Conservation (phyloP, 2,888 invertebrate species). For the Crossocerus cetratus region DNA sequence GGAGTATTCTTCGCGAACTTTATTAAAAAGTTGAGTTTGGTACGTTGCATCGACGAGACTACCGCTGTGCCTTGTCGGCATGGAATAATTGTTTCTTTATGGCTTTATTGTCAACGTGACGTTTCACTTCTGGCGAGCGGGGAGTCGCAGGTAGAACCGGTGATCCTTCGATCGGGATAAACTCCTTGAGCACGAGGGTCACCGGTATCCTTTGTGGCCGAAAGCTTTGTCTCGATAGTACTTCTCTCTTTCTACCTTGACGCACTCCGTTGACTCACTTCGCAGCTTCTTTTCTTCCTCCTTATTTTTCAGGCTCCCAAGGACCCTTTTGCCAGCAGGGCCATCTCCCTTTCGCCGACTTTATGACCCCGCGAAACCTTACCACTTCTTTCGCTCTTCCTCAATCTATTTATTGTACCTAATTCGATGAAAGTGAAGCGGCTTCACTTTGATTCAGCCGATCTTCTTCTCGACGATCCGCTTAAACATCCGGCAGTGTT, state of each 20-base stretch:
- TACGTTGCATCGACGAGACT: no score
- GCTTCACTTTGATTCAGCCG: neutral
- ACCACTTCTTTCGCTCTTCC: neutral
- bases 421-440: neutral
- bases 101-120: conserved; percentile 19
- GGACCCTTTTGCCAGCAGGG: conserved; percentile 29
- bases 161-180: conserved; percentile 39
- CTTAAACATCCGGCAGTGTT: neutral
- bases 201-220: conserved; percentile 48
- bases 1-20: no score
- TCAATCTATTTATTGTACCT: neutral
- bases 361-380: conserved; percentile 26
- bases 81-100: conserved; percentile 4
- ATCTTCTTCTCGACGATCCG: neutral
- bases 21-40: no score
- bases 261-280: conserved; percentile 48
- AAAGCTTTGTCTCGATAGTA: conserved; percentile 38
- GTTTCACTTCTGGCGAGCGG: no score
- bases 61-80: neutral
- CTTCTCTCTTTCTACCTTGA: conserved; percentile 29
- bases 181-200: conserved; percentile 20
- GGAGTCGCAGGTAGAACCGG: conserved; percentile 24
- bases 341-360: conserved; percentile 28
- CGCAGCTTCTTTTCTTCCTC: conserved; percentile 11
- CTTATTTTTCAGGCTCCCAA: conserved; percentile 37